Conservation (phyloP, 2,797 vertebrate genomes). For the Tragopan temminckii region DNA sequence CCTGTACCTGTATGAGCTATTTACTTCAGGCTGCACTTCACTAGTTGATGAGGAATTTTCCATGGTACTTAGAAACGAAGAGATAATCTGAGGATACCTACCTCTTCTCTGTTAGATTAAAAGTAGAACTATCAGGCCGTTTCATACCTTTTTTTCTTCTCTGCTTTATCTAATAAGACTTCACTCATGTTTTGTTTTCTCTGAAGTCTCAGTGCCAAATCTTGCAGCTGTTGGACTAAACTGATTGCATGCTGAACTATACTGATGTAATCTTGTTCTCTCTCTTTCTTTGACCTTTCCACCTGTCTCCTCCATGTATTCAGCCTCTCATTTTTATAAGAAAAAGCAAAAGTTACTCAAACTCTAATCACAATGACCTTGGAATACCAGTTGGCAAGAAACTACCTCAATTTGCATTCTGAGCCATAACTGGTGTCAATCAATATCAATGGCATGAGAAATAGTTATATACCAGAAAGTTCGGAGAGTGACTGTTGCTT, state of each 20-base stretch:
- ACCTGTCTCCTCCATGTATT: conserved; percentile 20
- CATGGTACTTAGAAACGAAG: not conserved
- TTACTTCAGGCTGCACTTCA: not conserved
- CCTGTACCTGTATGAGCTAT: not conserved
- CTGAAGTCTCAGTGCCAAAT: conserved; percentile 26
- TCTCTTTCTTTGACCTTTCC: conserved; percentile 61
- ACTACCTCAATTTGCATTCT: conserved; percentile 69
- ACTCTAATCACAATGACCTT: conserved; percentile 67
- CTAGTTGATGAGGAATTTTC: not conserved
- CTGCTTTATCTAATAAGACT: not conserved
- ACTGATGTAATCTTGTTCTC: conserved; percentile 31
- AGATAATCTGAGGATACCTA: not conserved
- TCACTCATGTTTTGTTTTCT: conserved; percentile 27
- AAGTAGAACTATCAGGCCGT: not conserved
- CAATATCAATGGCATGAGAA: conserved; percentile 58
- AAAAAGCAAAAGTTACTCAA: conserved; percentile 43
- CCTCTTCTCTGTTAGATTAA: not conserved
- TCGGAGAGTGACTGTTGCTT: conserved; percentile 36
- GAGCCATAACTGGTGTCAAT: conserved; percentile 75
- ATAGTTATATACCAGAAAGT: conserved; percentile 41
- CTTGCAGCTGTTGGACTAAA: conserved; percentile 15
- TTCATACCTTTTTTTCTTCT: not conserved
- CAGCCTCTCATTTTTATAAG: conserved; percentile 59
- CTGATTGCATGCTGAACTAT: conserved; percentile 11
- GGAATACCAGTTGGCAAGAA: conserved; percentile 66